Evolutionary conservation across 2,113 vertebrate genomes (phyloP).

Genomic region (Tretioscincus oriximinensis): DNA sequence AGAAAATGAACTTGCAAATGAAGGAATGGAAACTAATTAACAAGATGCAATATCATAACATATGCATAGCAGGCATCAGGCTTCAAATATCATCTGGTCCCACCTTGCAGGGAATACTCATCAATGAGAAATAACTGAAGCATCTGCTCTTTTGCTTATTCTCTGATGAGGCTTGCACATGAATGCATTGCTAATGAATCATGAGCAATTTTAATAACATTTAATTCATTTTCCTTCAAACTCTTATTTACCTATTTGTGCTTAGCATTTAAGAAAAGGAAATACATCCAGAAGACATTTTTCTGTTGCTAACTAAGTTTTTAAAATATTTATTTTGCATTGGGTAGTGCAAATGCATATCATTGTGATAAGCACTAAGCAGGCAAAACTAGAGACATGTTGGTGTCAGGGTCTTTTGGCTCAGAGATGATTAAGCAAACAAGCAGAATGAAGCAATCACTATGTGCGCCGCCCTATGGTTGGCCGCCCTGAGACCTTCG

Average conservation of each 20-base stretch:
- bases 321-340: not conserved
- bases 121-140: conserved; percentile 2
- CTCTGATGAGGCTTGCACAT: not conserved
- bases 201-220: not conserved
- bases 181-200: not conserved
- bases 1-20: not conserved
- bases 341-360: not conserved
- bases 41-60: conserved; percentile 8
- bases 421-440: too few relatives aligned
- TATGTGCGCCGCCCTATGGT: too few relatives aligned
- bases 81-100: not conserved
- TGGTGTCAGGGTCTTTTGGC: not conserved
- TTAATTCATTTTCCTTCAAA: not conserved
- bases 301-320: too few relatives aligned
- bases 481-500: too few relatives aligned
- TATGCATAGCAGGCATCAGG: conserved; percentile 13
- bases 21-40: not conserved
- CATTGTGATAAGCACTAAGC: not conserved
- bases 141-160: conserved; percentile 13
- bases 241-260: not conserved
- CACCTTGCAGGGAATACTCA: conserved; percentile 16
- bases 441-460: too few relatives aligned
- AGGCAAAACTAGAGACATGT: not conserved
- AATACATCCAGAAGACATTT: not conserved
- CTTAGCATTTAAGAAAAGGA: too few relatives aligned